These are phyloP conservation scores for Petrocephalus schoutedeni DNA, from an alignment of 2,797 vertebrate genomes.

Conservation along the genomic window DNA sequence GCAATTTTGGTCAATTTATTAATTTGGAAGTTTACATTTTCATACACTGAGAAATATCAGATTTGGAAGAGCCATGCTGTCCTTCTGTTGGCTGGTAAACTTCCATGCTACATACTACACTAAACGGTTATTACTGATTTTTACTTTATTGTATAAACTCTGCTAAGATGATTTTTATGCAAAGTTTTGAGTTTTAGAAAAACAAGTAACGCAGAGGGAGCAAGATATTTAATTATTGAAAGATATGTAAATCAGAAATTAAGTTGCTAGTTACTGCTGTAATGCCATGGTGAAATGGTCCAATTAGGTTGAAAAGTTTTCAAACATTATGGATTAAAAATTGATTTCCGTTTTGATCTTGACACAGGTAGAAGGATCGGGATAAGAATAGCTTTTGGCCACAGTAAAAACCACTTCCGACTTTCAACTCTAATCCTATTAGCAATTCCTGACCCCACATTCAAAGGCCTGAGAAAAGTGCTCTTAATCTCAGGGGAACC, in stretches of 20 bases:
- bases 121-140: background rate
- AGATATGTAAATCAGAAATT: background rate
- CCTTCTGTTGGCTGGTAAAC: background rate
- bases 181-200: background rate
- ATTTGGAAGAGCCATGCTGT: background rate
- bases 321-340: background rate
- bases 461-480: background rate
- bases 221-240: background rate
- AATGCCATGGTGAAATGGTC: background rate
- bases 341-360: background rate
- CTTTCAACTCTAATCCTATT: conserved; percentile 2
- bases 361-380: background rate
- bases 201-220: background rate
- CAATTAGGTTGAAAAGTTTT: background rate
- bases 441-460: background rate
- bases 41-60: background rate
- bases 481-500: background rate
- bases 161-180: background rate
- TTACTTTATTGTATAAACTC: background rate
- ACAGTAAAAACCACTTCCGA: background rate
- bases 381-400: background rate
- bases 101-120: background rate
- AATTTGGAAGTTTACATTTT: background rate
- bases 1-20: background rate
- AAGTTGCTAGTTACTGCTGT: background rate